Conservation (phyloP, 2,888 invertebrate species). For the Nomada goodeniana region DNA sequence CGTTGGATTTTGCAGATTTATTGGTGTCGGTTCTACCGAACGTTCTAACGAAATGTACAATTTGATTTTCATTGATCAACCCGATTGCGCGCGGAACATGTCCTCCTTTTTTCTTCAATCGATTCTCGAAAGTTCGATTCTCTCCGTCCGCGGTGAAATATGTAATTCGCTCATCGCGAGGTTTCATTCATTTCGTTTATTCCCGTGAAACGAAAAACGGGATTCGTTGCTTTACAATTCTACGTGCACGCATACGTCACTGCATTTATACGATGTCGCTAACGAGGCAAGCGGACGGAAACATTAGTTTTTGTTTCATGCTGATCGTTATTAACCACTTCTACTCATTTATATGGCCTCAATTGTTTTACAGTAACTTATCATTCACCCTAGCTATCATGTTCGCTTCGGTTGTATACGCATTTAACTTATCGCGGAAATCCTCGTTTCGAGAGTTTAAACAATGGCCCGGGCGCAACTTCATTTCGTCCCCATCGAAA, state of each 20-base stretch:
- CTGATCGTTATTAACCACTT: too few species aligned
- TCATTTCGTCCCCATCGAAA: not conserved
- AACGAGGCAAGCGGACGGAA: too few species aligned
- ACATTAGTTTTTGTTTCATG: too few species aligned
- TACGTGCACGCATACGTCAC: too few species aligned
- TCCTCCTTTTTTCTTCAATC: constrained; percentile 3
- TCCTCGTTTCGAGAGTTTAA: not conserved
- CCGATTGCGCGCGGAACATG: constrained; percentile 6
- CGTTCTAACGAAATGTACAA: not conserved
- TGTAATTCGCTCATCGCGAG: constrained; percentile 8
- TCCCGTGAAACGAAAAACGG: too few species aligned
- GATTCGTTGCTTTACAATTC: too few species aligned
- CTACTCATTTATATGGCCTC: too few species aligned
- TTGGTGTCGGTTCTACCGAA: not conserved
- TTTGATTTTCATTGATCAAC: constrained; percentile 2
- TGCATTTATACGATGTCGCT: too few species aligned
- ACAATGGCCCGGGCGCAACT: not conserved
- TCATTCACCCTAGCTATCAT: too few species aligned
- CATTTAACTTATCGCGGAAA: too few species aligned
- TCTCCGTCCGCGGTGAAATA: not conserved
- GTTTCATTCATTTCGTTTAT: not conserved
- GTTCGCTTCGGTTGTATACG: too few species aligned
- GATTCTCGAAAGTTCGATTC: not conserved
- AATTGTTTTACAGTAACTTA: too few species aligned
- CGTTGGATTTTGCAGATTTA: not conserved